These are phyloP conservation scores for Iselma pallidipennis DNA, from an alignment of 2,888 invertebrate genomes.

Conservation along the genomic window DNA sequence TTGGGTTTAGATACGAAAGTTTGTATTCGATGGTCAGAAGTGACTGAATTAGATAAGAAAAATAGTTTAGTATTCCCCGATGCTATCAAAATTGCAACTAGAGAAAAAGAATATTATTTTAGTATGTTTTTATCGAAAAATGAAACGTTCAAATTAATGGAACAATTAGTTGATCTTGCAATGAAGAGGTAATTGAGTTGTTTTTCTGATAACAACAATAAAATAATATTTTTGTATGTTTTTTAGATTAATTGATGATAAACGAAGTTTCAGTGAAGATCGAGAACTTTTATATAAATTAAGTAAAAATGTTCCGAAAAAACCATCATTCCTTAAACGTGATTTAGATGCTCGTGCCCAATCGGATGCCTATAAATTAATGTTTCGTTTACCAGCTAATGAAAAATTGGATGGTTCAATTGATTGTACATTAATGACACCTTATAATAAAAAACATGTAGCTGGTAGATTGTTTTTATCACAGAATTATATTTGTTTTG, in stretches of 20 bases:
- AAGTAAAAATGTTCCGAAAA: slow-evolving; percentile 86
- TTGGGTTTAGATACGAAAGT: slow-evolving; percentile 87
- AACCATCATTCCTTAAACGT: slow-evolving; percentile 88
- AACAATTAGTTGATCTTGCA: slow-evolving; percentile 94
- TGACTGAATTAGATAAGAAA: slow-evolving; percentile 77
- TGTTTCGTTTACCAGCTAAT: slow-evolving; percentile 81
- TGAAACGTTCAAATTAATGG: slow-evolving; percentile 90
- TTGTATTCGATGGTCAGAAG: slow-evolving; percentile 88
- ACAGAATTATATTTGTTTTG: slow-evolving; percentile 94
- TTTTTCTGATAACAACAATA: slow-evolving; percentile 22
- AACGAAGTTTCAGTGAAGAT: slow-evolving; percentile 88
- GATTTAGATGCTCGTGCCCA: slow-evolving; percentile 94
- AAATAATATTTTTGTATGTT: no score
- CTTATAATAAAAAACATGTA: slow-evolving; percentile 89
- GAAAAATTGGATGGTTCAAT: slow-evolving; percentile 96
- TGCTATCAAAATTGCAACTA: slow-evolving; percentile 82
- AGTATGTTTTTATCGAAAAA: slow-evolving; percentile 87
- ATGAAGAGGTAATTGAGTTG: slow-evolving; percentile 74
- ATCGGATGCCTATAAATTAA: slow-evolving; percentile 86
- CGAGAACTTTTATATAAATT: slow-evolving; percentile 81
- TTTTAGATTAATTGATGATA: slow-evolving; percentile 86
- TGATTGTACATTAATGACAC: slow-evolving; percentile 91
- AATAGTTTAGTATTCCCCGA: slow-evolving; percentile 81
- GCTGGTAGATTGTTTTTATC: slow-evolving; percentile 90
- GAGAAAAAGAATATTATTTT: slow-evolving; percentile 87